Base-by-base conservation (phyloP, 2,113 vertebrate species). In the Fukomys damarensis region DNA sequence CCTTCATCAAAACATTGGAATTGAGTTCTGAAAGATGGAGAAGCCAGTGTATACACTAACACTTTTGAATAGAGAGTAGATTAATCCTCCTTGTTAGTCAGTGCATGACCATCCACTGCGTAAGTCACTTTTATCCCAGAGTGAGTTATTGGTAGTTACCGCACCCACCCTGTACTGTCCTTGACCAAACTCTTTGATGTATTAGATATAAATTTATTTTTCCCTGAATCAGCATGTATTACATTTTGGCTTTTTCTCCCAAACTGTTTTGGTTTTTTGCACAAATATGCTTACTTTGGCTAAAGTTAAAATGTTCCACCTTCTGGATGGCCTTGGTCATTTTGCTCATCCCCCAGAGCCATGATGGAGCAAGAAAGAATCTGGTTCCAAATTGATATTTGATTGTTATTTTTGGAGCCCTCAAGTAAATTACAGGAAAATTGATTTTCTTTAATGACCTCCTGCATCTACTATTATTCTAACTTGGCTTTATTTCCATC, bases 371-470 rank as follows among this genome's bases (percentile, higher is more conserved):
- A 24, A 38, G 52, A 24, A 89, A 84, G 52, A 80, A 79, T 91
- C 58, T 92, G 20, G 28, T 70, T 95, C 65, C n/a, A 94, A 95
- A 72, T 5, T 92, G 63, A 76, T 91, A 66, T 96, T 93, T 86
- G 41, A 87, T 93, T 97, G 81, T 96, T 94, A 95, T 91, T 96
- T 93, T 96, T 97, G 93, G 93, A 87, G 0, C 32, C 88, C 49
- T 82, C 28, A 82, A 88, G 80, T 79, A 88, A 88, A 93, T 94
- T 77, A 84, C 77, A 88, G 56, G 80, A 88, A 93, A 95, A 66
- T 1, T 79, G 19, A 87, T 94, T 93, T 89, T 89, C 70, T 96
- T 85, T 56, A 77, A 63, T 90, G 93, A 86, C 54, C 86, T 93
- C 87, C 72, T 98, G 49, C 10, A 76, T 81, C 72, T 95, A 89